These are phyloP conservation scores for Syngnathus scovelli DNA, from an alignment of 2,113 vertebrate genomes.

Conservation along the genomic window DNA sequence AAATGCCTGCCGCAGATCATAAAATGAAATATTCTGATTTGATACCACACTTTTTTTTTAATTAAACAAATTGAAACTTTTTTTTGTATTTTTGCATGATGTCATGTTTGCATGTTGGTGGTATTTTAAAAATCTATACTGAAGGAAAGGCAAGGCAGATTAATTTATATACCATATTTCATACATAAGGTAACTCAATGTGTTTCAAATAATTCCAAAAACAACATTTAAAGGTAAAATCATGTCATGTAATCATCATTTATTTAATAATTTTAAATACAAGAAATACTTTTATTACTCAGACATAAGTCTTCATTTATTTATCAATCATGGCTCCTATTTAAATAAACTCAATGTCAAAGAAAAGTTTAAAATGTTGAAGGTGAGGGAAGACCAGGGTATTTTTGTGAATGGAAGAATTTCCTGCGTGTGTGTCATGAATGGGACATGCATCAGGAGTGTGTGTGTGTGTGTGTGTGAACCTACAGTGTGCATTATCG, in stretches of 20 bases:
- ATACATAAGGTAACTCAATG: too few species aligned
- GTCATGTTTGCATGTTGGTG: neutral
- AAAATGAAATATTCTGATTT: neutral
- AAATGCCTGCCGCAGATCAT: too few species aligned
- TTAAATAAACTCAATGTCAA: neutral
- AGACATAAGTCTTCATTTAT: too few species aligned
- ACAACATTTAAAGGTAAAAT: too few species aligned
- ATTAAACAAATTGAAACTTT: too few species aligned
- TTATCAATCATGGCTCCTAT: neutral
- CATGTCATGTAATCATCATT: neutral
- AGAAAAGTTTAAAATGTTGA: neutral
- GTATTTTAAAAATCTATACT: neutral
- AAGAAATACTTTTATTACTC: too few species aligned
- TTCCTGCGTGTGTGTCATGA: conserved; percentile 9
- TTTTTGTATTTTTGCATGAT: neutral
- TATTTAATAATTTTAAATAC: too few species aligned
- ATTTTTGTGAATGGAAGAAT: conserved; percentile 45
- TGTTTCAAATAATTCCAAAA: too few species aligned
- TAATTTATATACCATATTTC: too few species aligned
- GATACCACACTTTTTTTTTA: too few species aligned
- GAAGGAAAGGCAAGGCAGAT: too few species aligned
- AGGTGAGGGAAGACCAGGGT: conserved; percentile 4
- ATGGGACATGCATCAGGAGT: neutral
- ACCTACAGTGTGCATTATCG: conserved; percentile 19
- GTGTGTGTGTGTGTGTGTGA: conserved; percentile 23